phyloP scores from a whole-genome alignment of 2,797 vertebrate genomes.

The Propithecus perrieri region DNA sequence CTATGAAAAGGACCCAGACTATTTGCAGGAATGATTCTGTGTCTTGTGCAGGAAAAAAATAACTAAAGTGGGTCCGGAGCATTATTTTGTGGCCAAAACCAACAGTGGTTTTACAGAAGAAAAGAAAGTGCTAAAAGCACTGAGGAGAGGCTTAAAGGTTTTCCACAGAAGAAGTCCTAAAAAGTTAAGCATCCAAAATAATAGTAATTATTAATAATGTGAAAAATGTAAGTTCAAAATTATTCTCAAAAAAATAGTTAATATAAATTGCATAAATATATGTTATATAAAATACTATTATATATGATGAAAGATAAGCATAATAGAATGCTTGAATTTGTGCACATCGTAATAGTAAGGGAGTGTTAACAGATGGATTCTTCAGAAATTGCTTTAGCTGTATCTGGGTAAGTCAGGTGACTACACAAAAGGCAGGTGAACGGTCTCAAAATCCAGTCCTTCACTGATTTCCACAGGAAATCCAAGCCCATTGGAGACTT shows the following conservation, averaged over 20 bases:
- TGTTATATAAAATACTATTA: not conserved
- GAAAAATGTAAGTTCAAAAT: not conserved
- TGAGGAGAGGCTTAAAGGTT: not conserved
- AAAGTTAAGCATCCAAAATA: not conserved
- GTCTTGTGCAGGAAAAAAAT: not conserved
- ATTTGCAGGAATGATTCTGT: not conserved
- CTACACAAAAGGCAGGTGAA: not conserved
- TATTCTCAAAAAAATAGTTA: not conserved
- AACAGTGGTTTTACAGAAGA: not conserved
- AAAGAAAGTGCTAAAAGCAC: not conserved
- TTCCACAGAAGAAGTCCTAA: not conserved
- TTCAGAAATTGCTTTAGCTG: not conserved
- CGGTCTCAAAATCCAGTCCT: not conserved
- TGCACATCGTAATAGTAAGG: not conserved
- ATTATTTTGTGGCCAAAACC: not conserved
- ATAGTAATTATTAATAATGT: not conserved
- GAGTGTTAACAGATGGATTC: not conserved
- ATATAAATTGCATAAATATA: not conserved
- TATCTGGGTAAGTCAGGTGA: not conserved
- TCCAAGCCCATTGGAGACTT: not conserved
- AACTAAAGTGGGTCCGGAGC: not conserved
- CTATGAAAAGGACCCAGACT: not conserved
- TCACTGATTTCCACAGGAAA: not conserved
- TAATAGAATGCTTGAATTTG: not conserved
- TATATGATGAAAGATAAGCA: not conserved